phyloP scores from a whole-genome alignment of 2,888 invertebrate genomes.

The Melanchra persicariae region DNA sequence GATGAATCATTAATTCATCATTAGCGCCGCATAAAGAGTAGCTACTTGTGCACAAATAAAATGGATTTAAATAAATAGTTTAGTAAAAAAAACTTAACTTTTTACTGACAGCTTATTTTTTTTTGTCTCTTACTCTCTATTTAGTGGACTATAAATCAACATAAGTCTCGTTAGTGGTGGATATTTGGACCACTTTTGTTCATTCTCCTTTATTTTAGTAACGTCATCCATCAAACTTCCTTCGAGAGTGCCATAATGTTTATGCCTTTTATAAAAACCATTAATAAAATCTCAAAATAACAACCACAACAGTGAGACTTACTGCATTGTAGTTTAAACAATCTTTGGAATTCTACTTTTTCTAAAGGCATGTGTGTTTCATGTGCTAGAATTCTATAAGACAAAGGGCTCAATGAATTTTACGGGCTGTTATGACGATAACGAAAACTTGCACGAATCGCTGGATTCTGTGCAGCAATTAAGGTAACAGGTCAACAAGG shows the following conservation, averaged over 20 bases:
- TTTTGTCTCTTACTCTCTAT: no score
- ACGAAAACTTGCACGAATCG: background rate
- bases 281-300: background rate
- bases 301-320: background rate
- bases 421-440: no score
- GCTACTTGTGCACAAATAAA: no score
- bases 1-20: no score
- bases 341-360: background rate
- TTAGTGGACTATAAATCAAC: no score
- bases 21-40: no score
- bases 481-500: background rate
- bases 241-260: conserved; percentile 5
- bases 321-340: background rate
- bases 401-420: background rate
- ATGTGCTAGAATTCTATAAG: background rate
- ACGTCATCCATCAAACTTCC: background rate
- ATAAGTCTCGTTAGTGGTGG: no score
- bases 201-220: background rate
- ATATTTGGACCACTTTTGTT: no score
- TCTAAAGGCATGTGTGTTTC: background rate
- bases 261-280: no score
- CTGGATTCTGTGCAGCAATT: background rate
- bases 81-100: no score
- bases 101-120: no score
- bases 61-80: no score